Conservation (phyloP, 2,113 vertebrate genomes). For the Chaetodon auriga region DNA sequence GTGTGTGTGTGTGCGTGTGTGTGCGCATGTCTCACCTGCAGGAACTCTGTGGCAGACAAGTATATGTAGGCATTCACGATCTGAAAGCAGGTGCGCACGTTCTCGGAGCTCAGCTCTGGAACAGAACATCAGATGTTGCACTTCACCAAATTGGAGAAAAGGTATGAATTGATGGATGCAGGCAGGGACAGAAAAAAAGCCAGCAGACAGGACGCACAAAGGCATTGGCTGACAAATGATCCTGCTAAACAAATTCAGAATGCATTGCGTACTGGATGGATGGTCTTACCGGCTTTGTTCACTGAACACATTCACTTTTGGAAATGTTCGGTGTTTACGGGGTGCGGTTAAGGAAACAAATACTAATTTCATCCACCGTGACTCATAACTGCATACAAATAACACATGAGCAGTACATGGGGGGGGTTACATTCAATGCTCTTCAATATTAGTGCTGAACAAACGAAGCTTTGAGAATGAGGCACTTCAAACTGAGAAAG, state of each 20-base stretch:
- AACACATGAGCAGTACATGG: not conserved
- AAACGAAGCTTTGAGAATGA: not conserved
- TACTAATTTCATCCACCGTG: too few relatives aligned
- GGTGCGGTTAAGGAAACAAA: not conserved
- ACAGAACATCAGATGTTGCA: constrained; percentile 69
- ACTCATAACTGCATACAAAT: not conserved
- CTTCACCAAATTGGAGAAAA: constrained; percentile 27
- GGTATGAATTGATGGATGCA: constrained; percentile 1
- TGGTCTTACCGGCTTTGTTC: not conserved
- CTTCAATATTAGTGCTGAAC: not conserved
- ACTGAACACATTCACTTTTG: not conserved
- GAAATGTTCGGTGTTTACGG: constrained; percentile 5
- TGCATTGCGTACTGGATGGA: not conserved
- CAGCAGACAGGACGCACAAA: not conserved
- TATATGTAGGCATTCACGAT: constrained; percentile 96
- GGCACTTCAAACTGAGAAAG: not conserved
- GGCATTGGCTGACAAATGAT: not conserved
- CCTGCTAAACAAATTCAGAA: not conserved
- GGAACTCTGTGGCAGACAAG: constrained; percentile 93
- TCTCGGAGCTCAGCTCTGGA: constrained; percentile 95
- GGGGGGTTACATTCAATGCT: not conserved
- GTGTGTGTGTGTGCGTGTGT: not conserved
- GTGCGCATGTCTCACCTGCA: constrained; percentile 88
- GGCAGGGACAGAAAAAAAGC: not conserved
- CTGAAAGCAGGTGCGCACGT: constrained; percentile 95